Base-by-base conservation (phyloP, 2,113 vertebrate species). In the Cryptomyrus ogoouensis region DNA sequence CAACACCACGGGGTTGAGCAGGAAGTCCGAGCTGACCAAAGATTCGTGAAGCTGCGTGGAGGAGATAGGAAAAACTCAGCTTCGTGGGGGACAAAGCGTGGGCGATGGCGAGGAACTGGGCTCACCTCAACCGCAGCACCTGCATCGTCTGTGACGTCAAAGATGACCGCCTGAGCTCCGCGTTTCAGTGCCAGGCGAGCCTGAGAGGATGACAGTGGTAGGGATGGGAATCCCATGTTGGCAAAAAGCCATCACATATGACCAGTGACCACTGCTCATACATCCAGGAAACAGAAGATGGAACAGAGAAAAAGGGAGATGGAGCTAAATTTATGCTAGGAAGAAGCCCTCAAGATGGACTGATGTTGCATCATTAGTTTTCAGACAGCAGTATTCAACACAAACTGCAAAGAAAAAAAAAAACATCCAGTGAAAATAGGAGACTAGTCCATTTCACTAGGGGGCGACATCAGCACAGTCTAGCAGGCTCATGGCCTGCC, bases 161-260 rank as follows among this genome's bases (percentile, higher is more conserved):
- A 99, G 92, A 99, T 98, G 87, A 99, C 97, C 0, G 98, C 98
- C 17, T 96, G 97, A 89, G 98, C 98, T 91, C 98, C 98, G 91
- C 98, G 97, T 83, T 98, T 96, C 87, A 98, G 95, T 0, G 98
- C 98, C 96, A 99, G 96, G 86, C 96, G 97, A 89, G 98, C 98
- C 98, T 99, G 95, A 91, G 88, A 89, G 70, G 90, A 35, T 94
- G 19, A 56, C 21, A 35, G 31, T 5, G 50, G 15, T 24, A 27
- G n/a, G 7, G 31, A 42, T 31, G 49, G 35, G 39, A 39, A 66
- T 9, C 53, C 53, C 44, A 46, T 44, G 42, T 44, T 13, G 39
- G 19, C 31, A 42, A 93, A 58, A 66, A 35, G n/a, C 44, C 44
- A 49, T 50, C 6, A 80, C 12, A 53, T 5, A 9, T 13, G 56